Conservation (phyloP, 2,113 vertebrate genomes). For the Bos javanicus region DNA sequence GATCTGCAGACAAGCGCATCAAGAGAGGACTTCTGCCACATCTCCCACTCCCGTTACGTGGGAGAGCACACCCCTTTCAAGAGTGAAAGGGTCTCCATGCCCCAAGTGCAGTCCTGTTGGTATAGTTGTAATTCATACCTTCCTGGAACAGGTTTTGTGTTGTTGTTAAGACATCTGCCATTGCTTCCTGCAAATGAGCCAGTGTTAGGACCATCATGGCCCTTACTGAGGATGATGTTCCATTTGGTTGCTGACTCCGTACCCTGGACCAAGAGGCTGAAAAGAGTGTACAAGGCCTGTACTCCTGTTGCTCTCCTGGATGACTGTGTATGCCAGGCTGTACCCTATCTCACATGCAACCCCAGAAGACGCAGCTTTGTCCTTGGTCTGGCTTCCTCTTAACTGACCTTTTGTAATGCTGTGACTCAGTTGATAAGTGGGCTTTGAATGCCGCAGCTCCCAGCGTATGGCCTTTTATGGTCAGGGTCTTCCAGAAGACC, state of each 20-base stretch:
- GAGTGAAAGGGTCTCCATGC: slow-evolving; percentile 89
- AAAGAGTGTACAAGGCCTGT: slow-evolving; percentile 91
- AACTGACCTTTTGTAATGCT: slow-evolving; percentile 85
- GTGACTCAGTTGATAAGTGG: slow-evolving; percentile 76
- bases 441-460: slow-evolving; percentile 85
- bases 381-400: slow-evolving; percentile 89
- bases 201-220: slow-evolving; percentile 89
- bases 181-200: slow-evolving; percentile 90
- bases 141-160: slow-evolving; percentile 85
- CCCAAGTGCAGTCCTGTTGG: slow-evolving; percentile 88
- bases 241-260: slow-evolving; percentile 87
- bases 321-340: slow-evolving; percentile 84
- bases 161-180: slow-evolving; percentile 88
- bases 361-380: slow-evolving; percentile 89
- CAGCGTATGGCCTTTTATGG: slow-evolving; percentile 85
- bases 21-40: slow-evolving; percentile 88
- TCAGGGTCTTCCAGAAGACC: slow-evolving; percentile 87
- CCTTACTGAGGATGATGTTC: slow-evolving; percentile 87
- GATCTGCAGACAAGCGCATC: slow-evolving; percentile 88
- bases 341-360: slow-evolving; percentile 88
- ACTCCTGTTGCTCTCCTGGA: slow-evolving; percentile 91
- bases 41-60: slow-evolving; percentile 88
- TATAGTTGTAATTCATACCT: slow-evolving; percentile 89
- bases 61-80: slow-evolving; percentile 87
- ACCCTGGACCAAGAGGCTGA: slow-evolving; percentile 85